These are phyloP conservation scores for Lymantria dispar DNA, from an alignment of 2,888 invertebrate species.

Conservation along the genomic window DNA sequence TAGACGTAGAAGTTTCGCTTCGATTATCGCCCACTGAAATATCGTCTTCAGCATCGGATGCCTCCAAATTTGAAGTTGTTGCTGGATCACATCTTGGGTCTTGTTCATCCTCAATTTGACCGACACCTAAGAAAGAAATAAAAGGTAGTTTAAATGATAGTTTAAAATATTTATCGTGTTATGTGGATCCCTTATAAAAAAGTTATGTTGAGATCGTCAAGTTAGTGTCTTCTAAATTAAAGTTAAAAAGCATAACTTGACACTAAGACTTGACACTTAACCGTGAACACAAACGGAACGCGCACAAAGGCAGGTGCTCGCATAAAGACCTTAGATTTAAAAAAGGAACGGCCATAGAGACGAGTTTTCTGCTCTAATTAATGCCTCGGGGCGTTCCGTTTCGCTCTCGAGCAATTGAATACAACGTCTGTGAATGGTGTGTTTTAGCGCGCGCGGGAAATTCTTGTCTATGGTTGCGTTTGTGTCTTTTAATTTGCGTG, in stretches of 20 bases:
- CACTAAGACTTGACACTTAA: slow-evolving; percentile 67
- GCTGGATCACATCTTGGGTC: slow-evolving; percentile 44
- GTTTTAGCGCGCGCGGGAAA: slow-evolving; percentile 70
- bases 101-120: slow-evolving; percentile 50
- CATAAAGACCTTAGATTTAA: slow-evolving; percentile 77
- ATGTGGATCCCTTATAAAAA: not conserved
- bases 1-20: slow-evolving; percentile 65
- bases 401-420: slow-evolving; percentile 74
- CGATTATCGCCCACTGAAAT: slow-evolving; percentile 74
- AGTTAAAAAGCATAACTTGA: slow-evolving; percentile 54
- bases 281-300: slow-evolving; percentile 52
- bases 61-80: slow-evolving; percentile 52
- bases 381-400: slow-evolving; percentile 79
- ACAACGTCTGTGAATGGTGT: slow-evolving; percentile 70
- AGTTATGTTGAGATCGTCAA: not conserved
- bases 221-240: slow-evolving; percentile 30
- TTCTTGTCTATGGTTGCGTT: slow-evolving; percentile 66
- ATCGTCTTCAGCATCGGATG: slow-evolving; percentile 66
- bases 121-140: slow-evolving; percentile 42
- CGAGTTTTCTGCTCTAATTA: slow-evolving; percentile 80
- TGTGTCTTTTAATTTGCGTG: slow-evolving; percentile 80
- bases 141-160: not conserved
- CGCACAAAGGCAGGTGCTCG: slow-evolving; percentile 62
- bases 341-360: slow-evolving; percentile 73
- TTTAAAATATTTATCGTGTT: not conserved